These are phyloP conservation scores for Hyperopisus bebe DNA, from an alignment of 2,113 vertebrate genomes.

Conservation along the genomic window DNA sequence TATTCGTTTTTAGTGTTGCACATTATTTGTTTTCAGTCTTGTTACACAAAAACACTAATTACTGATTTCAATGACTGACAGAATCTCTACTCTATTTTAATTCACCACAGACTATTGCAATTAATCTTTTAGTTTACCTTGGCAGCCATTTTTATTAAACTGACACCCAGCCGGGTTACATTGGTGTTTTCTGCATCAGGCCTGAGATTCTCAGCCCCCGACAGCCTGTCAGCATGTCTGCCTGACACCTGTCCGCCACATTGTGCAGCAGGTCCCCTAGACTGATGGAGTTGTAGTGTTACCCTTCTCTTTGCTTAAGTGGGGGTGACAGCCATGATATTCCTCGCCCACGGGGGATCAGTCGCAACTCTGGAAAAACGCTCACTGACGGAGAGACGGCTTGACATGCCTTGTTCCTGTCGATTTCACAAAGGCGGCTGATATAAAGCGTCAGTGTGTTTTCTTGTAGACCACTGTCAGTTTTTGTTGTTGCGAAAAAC, in stretches of 20 bases:
- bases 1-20: neutral
- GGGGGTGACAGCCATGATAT: constrained; percentile 1
- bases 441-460: neutral
- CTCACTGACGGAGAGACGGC: neutral
- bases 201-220: neutral
- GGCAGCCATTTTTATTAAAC: neutral
- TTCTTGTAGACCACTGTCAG: neutral
- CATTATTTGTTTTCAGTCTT: neutral
- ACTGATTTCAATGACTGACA: neutral
- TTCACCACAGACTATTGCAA: neutral
- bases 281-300: neutral
- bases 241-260: neutral
- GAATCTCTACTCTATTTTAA: neutral
- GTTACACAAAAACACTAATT: neutral
- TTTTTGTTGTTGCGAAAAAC: neutral
- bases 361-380: neutral
- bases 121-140: neutral
- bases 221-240: neutral
- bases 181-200: neutral
- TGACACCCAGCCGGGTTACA: neutral
- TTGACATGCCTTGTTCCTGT: neutral
- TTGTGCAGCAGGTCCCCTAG: neutral
- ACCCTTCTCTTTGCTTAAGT: neutral
- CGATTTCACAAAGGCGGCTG: neutral
- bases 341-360: neutral